Percentiles rank a stretch among this genome's conserved stretches.
These are phyloP conservation scores for Fopius arisanus DNA, from an alignment of 1,140 invertebrate genomes.

Conservation along the genomic window DNA sequence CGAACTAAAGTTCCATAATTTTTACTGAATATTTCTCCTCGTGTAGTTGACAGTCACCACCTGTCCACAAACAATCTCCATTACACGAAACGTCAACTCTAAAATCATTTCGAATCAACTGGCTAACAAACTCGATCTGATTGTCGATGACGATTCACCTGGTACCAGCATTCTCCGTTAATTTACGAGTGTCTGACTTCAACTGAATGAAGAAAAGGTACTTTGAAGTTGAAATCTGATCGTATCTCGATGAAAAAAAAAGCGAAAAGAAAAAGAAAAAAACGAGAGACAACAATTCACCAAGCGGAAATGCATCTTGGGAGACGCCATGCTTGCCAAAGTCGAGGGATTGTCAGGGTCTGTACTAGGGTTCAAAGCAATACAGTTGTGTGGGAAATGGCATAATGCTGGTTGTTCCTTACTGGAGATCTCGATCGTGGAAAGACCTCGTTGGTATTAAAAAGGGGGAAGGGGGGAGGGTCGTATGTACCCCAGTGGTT, in stretches of 20 bases:
- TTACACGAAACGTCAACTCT: neutral
- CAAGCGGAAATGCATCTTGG: neutral
- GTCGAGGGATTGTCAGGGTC: neutral
- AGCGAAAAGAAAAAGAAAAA: no score
- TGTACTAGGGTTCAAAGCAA: neutral
- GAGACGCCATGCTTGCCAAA: neutral
- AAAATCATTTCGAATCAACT: neutral
- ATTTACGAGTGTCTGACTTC: neutral
- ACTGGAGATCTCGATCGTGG: conserved; percentile 16
- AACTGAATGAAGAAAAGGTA: neutral
- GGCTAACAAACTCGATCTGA: neutral
- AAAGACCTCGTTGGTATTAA: neutral
- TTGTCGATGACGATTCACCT: neutral
- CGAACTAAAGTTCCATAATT: no score
- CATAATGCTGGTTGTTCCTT: conserved; percentile 3
- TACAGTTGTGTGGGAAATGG: conserved; percentile 8
- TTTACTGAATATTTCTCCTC: no score
- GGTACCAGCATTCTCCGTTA: neutral
- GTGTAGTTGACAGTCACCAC: neutral
- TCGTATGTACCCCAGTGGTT: neutral
- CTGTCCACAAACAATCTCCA: neutral
- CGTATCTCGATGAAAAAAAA: neutral
- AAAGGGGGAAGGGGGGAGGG: neutral
- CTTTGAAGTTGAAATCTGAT: neutral
- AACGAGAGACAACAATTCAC: no score